Percentiles rank a stretch among this genome's conserved stretches.
Evolutionary conservation across 2,888 invertebrate species (phyloP).

Genomic region (Hypsopygia costalis): DNA sequence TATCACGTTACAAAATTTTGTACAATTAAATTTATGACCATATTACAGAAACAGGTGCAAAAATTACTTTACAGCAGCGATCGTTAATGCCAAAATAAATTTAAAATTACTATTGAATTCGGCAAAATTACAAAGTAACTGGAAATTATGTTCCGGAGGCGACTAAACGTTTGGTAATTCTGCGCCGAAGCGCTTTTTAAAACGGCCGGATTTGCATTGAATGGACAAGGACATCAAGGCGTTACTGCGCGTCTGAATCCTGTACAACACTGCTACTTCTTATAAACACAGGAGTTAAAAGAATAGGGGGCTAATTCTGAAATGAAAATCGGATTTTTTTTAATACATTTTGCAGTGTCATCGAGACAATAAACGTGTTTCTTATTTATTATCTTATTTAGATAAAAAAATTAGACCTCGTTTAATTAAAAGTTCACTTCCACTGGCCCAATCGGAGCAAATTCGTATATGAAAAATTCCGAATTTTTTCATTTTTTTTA

Average conservation of each 20-base stretch:
- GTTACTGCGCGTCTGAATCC: constrained; percentile 39
- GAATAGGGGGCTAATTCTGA: no score
- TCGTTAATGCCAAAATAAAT: constrained; percentile 1
- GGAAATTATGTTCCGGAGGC: constrained; percentile 73
- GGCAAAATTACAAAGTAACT: constrained; percentile 57
- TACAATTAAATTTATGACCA: no score
- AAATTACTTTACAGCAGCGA: neutral
- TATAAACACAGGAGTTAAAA: constrained; percentile 1
- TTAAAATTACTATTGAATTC: constrained; percentile 33
- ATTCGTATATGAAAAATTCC: no score
- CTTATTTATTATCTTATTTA: no score
- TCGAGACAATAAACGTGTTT: no score
- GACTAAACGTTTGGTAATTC: constrained; percentile 79
- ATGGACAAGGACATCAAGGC: constrained; percentile 68
- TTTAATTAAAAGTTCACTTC: no score
- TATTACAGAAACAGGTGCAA: constrained; percentile 3
- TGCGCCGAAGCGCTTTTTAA: constrained; percentile 69
- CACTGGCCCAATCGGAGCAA: no score
- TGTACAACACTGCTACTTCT: constrained; percentile 2
- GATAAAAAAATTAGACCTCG: no score
- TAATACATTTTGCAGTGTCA: no score
- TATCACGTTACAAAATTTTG: no score
- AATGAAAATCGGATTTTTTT: no score
- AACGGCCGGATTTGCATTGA: constrained; percentile 77
- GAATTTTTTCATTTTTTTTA: no score